A percentile compares a stretch with the other conserved stretches of the same genome.
Conservation (phyloP, 2,797 vertebrate species). For the Danio tinwini region DNA sequence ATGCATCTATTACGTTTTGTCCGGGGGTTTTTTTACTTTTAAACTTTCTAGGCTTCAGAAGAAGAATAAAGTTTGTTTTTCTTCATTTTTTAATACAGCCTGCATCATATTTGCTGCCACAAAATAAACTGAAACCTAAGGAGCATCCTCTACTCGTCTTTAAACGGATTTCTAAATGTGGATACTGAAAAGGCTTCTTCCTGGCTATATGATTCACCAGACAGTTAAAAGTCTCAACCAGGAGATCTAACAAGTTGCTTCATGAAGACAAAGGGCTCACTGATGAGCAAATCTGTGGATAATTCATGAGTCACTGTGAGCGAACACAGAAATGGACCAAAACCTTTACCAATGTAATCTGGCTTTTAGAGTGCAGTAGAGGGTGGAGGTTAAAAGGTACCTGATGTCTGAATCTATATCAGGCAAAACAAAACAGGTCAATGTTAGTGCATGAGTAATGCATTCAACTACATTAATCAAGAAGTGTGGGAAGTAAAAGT, state of each 20-base stretch:
- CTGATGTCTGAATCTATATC: slow-evolving; percentile 49
- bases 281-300: not conserved
- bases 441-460: slow-evolving; percentile 4
- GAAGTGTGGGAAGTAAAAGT: not conserved
- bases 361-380: slow-evolving; percentile 19
- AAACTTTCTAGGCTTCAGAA: too few species aligned
- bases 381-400: slow-evolving; percentile 41
- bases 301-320: slow-evolving; percentile 20
- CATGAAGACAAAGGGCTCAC: not conserved
- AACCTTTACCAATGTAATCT: not conserved
- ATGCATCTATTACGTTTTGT: too few species aligned
- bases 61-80: too few species aligned
- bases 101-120: not conserved
- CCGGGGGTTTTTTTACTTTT: too few species aligned
- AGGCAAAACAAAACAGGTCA: slow-evolving; percentile 68
- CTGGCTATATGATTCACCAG: slow-evolving; percentile 60
- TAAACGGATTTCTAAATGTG: not conserved
- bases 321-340: slow-evolving; percentile 35
- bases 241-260: slow-evolving; percentile 12
- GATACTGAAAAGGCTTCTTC: not conserved
- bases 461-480: slow-evolving; percentile 14
- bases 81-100: not conserved
- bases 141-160: not conserved
- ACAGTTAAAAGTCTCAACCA: slow-evolving; percentile 15
- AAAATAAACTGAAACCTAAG: not conserved